These are phyloP conservation scores for Ernsta delagoae DNA, from an alignment of 2,888 invertebrate genomes.

Conservation along the genomic window DNA sequence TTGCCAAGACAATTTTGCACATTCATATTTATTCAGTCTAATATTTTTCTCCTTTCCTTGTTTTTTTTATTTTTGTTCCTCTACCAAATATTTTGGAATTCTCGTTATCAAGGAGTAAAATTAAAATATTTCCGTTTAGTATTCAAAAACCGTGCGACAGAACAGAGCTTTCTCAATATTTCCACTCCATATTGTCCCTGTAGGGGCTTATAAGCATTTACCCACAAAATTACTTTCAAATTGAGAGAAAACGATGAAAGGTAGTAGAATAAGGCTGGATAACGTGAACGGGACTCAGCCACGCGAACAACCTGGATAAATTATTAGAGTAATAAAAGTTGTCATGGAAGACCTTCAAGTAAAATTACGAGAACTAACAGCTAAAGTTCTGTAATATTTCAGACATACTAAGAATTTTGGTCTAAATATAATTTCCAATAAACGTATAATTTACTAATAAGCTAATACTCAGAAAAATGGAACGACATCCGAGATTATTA, in stretches of 20 bases:
- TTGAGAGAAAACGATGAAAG: slow-evolving; percentile 20
- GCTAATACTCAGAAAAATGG: not conserved
- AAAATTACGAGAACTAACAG: slow-evolving; percentile 7
- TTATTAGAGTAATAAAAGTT: slow-evolving; percentile 24
- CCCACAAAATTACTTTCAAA: slow-evolving; percentile 27
- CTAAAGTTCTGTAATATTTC: not conserved
- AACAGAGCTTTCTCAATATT: slow-evolving; percentile 18
- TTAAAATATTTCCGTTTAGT: slow-evolving; percentile 1
- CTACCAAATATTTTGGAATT: not conserved
- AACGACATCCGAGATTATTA: not conserved
- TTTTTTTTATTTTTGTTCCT: not conserved
- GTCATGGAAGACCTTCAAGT: slow-evolving; percentile 9
- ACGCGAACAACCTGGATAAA: slow-evolving; percentile 26
- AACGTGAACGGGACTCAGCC: slow-evolving; percentile 14
- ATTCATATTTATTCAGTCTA: not conserved
- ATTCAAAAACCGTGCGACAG: slow-evolving; percentile 10
- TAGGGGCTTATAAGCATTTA: slow-evolving; percentile 25
- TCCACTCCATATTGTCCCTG: slow-evolving; percentile 24
- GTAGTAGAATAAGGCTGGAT: slow-evolving; percentile 11
- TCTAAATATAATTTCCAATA: not conserved
- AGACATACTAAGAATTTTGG: not conserved
- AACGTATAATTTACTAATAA: not conserved
- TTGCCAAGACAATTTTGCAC: no score
- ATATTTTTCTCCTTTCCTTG: no score
- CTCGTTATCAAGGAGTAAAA: not conserved